Base-by-base conservation (phyloP, 2,797 vertebrate species). In the Malurus leucopterus region DNA sequence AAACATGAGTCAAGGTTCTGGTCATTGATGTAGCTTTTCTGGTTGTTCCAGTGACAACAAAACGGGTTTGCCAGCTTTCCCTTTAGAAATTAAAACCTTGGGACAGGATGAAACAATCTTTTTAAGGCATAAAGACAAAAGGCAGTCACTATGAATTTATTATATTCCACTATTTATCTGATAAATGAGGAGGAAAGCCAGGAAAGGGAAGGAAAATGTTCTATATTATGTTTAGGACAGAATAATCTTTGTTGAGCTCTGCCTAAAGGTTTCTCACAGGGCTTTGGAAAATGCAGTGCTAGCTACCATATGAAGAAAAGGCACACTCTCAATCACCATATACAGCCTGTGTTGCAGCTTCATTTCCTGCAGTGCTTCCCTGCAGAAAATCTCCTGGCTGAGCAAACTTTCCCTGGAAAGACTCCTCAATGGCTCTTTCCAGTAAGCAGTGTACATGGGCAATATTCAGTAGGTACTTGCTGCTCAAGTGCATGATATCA, bases 261-360 rank as follows among this genome's bases (percentile, higher is more conserved):
- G 53, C 49, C 53, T 70, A 36, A 34, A 67, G 21, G 41, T 49
- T 87, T 78, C 63, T 88, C 13, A 49, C 5, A 75, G 30, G 16
- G 23, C 47, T 84, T 80, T 89, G n/a, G 50, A 83, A 83, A 92
- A 82, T 5, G 40, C 36, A 47, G 32, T 7, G n/a, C 55, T 38
- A 49, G 24, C 51, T 54, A 63, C 26, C 53, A 58, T 2, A 11
- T 10, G 53, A 55, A 55, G 38, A 55, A 62, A 81, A 73, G 9
- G 2, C 10, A 4, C 13, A 10, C 54, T 36, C 26, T 36, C 2
- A 1, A 50, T 29, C 58, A 38, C 20, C 0, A 0, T 11, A 63
- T 2, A 19, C 29, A 69, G 27, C 19, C 44, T 72, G 32, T 27
- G 23, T 32, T 44, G 41, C 57, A 53, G 55, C 51, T 72, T 53